These are phyloP conservation scores for Chelonoidis abingdonii DNA, from an alignment of 2,113 vertebrate genomes.

Conservation along the genomic window DNA sequence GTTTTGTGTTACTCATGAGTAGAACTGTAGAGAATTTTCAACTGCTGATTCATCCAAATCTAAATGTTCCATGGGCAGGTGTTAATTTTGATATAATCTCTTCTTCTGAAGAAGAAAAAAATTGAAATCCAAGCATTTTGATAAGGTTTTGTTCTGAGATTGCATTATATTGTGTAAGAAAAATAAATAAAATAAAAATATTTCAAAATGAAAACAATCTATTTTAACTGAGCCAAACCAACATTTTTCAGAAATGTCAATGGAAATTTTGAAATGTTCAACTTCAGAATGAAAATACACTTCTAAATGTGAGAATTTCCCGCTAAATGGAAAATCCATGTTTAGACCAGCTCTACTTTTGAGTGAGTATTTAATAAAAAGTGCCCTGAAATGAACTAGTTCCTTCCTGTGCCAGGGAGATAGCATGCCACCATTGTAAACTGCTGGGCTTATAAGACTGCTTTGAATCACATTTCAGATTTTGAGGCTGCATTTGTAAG, in stretches of 20 bases:
- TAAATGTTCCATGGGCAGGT: slow-evolving; percentile 46
- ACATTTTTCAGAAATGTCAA: not conserved
- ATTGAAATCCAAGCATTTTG: not conserved
- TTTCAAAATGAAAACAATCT: not conserved
- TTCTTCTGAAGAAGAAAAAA: not conserved
- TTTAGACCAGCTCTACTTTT: not conserved
- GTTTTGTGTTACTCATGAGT: not conserved
- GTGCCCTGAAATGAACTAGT: not conserved
- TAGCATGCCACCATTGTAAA: not conserved
- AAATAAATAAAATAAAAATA: too few relatives aligned
- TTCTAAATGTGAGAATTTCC: not conserved
- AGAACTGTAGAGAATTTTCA: slow-evolving; percentile 22
- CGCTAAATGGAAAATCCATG: not conserved
- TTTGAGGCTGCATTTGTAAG: not conserved
- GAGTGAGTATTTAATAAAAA: not conserved
- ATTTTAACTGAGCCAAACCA: not conserved
- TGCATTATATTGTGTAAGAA: not conserved
- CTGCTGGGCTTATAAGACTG: not conserved
- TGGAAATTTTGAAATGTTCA: rapidly evolving
- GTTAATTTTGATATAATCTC: not conserved
- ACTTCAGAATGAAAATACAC: not conserved
- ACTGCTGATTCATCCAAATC: slow-evolving; percentile 38
- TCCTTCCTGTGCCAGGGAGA: not conserved
- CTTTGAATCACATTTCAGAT: not conserved
- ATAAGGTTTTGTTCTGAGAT: slow-evolving; percentile 7